Base-by-base conservation (phyloP, 2,888 invertebrate genomes). In the Latrodectus hesperus region DNA sequence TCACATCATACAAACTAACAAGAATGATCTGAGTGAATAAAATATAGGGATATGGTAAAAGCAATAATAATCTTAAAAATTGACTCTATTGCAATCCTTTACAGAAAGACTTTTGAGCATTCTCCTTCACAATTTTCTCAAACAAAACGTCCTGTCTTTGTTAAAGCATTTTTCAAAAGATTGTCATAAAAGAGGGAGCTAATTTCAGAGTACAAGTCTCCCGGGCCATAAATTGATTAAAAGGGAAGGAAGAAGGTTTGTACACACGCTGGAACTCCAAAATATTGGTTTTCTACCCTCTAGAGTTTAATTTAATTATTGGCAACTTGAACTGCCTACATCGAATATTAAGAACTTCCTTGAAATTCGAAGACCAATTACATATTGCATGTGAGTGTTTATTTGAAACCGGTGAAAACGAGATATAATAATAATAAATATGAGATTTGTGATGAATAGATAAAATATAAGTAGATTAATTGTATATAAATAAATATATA, bases 221-320 rank as follows among this genome's bases (percentile, higher is more conserved):
- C 8, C 55, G 60, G 22, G 55, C 22, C 9, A 64, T 77, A 77
- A 77, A 67, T 77, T 77, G 77, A 77, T 77, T 77, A 77, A 38
- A 77, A 77, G 49, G 12, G 68, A 77, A 77, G 22, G 51, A n/a
- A 77, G 53, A 74, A 60, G 22, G 22, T n/a, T 55, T 55, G 17
- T 52, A 67, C 67, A 38, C 38, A 38, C 38, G 22, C 67, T 64
- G 67, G 65, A 67, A 49, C 55, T 49, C 51, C 77, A 68, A 77
- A 77, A 77, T 77, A 77, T 77, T 77, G 77, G 77, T 77, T 77
- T 77, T 77, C 77, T 53, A 52, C 67, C 68, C 53, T 65, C 65
- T 17, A 17, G 68, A 65, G 49, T 67, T 67, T 68, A 51, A 22
- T 77, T 77, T 77, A 77, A 77, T 77, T 77, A 77, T 52, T 68